Evolutionary conservation across 2,797 vertebrate genomes (phyloP), one percentile per base, ranked within the genome.

Genomic region (Phylloscopus collybita): DNA sequence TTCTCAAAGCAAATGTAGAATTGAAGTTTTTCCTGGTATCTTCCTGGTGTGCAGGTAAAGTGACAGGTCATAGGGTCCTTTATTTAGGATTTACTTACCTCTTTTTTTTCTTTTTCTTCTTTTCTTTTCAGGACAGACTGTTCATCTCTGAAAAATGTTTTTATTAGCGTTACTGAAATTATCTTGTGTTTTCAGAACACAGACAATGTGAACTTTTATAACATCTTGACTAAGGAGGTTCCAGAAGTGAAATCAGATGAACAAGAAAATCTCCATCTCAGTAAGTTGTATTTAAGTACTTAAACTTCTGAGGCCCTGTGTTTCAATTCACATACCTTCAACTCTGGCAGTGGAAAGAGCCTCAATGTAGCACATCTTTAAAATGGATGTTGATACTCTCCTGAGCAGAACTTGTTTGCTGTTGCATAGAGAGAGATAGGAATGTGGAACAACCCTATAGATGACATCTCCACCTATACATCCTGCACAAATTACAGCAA

Each of bases 181-280:
- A 54, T 78, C 56, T 94, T 91, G 67, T 83, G 93, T 71, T 98
- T 95, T 78, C 98, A 99, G 99, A 99, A 99, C 97, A 99, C 99
- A 36, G 98, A 99, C 27, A 98, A 98, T 10, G 99, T 99, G 66
- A 99, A 99, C 96, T 99, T 99, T 95, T 99, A 99, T 97, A 99
- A 99, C 97, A 99, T 99, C 96, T 98, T 99, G 90, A 98, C 98
- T 42, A 98, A 98, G 89, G 96, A 97, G 0, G 71, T 97, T 34
- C 95, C 97, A 70, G 65, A 80, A 60, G 34, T 5, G 66, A 70
- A 82, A 78, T n/a, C 49, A n/a, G 16, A 80, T 62, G 89, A 74
- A 71, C 81, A 92, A 71, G 96, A 84, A 79, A 94, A 93, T 34
- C 83, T 95, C 62, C 97, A 94, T 66, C 96, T 99, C 34, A 75